phyloP scores from a whole-genome alignment of 2,888 invertebrate species.

The Itoplectis maculator region DNA sequence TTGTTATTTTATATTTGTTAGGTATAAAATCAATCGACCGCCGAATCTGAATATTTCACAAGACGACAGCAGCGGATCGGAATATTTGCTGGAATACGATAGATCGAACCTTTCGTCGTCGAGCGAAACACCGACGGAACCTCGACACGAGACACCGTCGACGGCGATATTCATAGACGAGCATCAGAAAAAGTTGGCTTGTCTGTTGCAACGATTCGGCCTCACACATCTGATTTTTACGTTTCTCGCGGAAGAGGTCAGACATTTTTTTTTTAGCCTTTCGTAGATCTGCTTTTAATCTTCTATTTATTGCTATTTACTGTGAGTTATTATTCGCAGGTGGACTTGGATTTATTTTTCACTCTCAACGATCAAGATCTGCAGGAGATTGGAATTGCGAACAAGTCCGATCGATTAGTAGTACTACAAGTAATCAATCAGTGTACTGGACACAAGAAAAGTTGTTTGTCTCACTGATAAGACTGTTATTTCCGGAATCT shows the following conservation, averaged over 20 bases:
- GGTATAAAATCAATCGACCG: constrained; percentile 73
- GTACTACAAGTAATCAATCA: constrained; percentile 74
- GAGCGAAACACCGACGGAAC: constrained; percentile 77
- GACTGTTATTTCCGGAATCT: not conserved
- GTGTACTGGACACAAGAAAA: constrained; percentile 65
- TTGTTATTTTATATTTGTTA: constrained; percentile 53
- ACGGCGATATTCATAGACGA: constrained; percentile 75
- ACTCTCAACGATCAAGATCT: constrained; percentile 79
- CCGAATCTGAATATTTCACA: constrained; percentile 71
- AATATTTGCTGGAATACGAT: not conserved
- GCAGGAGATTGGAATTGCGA: constrained; percentile 79
- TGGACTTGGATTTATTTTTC: constrained; percentile 81
- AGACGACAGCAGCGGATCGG: constrained; percentile 59
- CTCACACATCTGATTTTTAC: constrained; percentile 75
- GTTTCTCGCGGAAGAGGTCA: constrained; percentile 81
- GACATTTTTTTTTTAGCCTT: too few relatives aligned
- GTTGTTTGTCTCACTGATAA: not conserved
- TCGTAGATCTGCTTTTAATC: too few relatives aligned
- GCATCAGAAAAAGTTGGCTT: constrained; percentile 74
- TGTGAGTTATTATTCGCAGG: constrained; percentile 70
- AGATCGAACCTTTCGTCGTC: constrained; percentile 53
- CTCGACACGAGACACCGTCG: constrained; percentile 79
- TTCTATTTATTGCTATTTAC: constrained; percentile 18
- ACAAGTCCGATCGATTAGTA: constrained; percentile 75
- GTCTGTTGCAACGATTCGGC: constrained; percentile 76